Evolutionary conservation across 23 tunicate genomes (phyloP).

Genomic region (Halocynthia roretzi): DNA sequence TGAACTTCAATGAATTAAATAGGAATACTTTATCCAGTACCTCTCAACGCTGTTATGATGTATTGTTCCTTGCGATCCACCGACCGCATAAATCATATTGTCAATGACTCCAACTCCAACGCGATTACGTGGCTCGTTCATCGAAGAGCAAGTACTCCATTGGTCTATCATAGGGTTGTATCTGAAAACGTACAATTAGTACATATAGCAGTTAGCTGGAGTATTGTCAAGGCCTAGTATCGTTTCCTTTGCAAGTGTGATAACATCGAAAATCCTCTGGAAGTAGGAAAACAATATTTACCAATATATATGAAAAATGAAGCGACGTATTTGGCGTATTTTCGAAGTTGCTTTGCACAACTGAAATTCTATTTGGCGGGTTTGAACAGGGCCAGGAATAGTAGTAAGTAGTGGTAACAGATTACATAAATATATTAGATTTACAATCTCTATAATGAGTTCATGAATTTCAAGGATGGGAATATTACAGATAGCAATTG

Average conservation of each 20-base stretch:
- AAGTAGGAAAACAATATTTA: background rate
- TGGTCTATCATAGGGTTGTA: conserved; percentile 94
- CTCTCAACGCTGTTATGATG: conserved; percentile 86
- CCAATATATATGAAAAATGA: too few species aligned
- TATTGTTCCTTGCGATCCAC: conserved; percentile 76
- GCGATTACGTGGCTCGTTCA: conserved; percentile 82
- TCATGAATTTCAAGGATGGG: background rate
- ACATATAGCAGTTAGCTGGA: background rate
- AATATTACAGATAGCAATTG: background rate
- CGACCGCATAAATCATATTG: conserved; percentile 78
- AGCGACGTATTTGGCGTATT: too few species aligned
- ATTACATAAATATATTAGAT: too few species aligned
- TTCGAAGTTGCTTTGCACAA: too few species aligned
- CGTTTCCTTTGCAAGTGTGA: background rate
- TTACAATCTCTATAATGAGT: too few species aligned
- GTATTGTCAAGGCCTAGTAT: too few species aligned
- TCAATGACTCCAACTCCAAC: conserved; percentile 86
- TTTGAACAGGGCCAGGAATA: too few species aligned
- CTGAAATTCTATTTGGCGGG: too few species aligned
- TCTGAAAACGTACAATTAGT: conserved; percentile 11
- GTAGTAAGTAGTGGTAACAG: too few species aligned
- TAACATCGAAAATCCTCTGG: background rate
- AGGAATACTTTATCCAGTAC: conserved; percentile 2
- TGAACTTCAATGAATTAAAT: too few species aligned
- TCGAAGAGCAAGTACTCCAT: conserved; percentile 68